These are phyloP conservation scores for Drepana falcataria DNA, from an alignment of 2,888 invertebrate genomes.

Conservation along the genomic window DNA sequence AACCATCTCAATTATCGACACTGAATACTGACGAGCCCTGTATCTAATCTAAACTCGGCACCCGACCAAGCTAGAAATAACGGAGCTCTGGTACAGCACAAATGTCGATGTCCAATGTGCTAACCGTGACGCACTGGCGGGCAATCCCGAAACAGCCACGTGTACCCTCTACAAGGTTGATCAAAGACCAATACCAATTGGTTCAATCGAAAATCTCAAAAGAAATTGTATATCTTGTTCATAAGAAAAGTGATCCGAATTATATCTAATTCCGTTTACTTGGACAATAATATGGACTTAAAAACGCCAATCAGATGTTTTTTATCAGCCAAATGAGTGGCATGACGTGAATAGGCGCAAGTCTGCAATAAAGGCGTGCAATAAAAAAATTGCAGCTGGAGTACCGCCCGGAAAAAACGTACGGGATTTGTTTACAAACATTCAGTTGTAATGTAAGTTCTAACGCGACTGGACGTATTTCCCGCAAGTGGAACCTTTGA, in stretches of 20 bases:
- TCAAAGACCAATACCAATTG: conserved; percentile 3
- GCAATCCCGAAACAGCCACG: conserved; percentile 29
- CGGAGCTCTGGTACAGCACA: conserved; percentile 41
- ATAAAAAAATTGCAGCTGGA: conserved; percentile 59
- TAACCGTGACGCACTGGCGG: conserved; percentile 44
- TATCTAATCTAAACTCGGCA: conserved; percentile 66
- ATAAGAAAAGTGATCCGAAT: no score
- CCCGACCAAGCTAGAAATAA: conserved; percentile 62
- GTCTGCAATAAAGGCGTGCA: conserved; percentile 48
- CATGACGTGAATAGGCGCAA: conserved; percentile 43
- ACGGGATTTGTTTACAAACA: conserved; percentile 63
- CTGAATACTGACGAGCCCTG: conserved; percentile 67
- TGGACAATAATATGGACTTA: no score
- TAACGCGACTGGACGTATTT: conserved; percentile 23
- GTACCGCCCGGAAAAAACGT: conserved; percentile 48
- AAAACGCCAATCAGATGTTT: conserved; percentile 3
- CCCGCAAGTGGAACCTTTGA: conserved; percentile 39
- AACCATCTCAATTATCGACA: conserved; percentile 50
- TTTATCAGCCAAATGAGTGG: conserved; percentile 30
- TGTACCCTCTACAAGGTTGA: conserved; percentile 7
- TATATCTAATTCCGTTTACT: no score
- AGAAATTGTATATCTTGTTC: no score
- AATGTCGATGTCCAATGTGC: conserved; percentile 62
- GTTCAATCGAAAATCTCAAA: neutral
- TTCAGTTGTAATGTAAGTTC: conserved; percentile 19